Evolutionary conservation across 1,140 invertebrate genomes (phyloP), one percentile per base, ranked within the genome.

Genomic region (Andricus grossulariae): DNA sequence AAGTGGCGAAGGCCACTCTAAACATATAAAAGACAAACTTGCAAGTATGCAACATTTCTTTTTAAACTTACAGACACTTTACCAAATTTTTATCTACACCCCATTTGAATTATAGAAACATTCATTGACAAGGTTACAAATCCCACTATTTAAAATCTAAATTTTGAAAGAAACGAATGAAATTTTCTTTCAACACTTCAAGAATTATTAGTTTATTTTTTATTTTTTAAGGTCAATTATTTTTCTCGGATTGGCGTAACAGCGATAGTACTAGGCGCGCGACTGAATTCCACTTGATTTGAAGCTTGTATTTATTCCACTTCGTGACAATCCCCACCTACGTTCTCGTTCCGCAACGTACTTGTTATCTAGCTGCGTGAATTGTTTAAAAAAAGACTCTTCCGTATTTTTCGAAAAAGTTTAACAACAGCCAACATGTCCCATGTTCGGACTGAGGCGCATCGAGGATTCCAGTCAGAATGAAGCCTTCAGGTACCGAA

Each of bases 261-360:
- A 73, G 16, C 15, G 51, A 21, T 82, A 80, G 25, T 51, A 81
- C 81, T 74, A 81, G 80, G 75, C 50, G 73, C 76, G 77, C 79
- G 72, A 85, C 84, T 85, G 84, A 84, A 85, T 85, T 82, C 82
- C 75, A 77, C 75, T 85, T 77, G 79, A 84, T 85, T 85, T 85
- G 78, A 85, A 77, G 70, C 80, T 84, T 81, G 80, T 85, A 85
- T 85, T 84, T 85, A 85, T 85, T 85, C 79, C 73, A 32, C 77
- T 82, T 84, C 80, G 83, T 81, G 74, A 55, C 74, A 49, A 77
- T 85, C 84, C 84, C 84, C 84, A 85, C 84, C 80, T 82, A 80
- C 77, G 21, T 84, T 19, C 75, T 78, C 73, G 77, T 79, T 75
- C 71, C 75, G 74, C 76, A 76, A 78, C 72, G 76, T 60, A 32